Base-by-base conservation (phyloP, 2,888 invertebrate genomes). In the Erebia epiphron region DNA sequence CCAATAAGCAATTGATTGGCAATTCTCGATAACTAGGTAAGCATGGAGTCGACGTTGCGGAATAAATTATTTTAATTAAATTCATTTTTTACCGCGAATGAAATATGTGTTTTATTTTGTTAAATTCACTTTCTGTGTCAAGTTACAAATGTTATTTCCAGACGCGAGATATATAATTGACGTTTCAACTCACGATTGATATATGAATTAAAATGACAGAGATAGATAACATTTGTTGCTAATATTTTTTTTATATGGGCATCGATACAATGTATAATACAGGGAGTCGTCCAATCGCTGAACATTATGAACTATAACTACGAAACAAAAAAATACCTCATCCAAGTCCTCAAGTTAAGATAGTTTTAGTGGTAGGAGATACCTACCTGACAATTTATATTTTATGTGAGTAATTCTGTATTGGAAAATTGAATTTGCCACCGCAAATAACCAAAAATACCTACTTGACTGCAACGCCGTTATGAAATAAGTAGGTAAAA, bases 1-100 rank as follows among this genome's bases (percentile, higher is more conserved):
- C 92, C 91, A 92, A 92, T 92, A 79, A 79, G 72, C 67, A 52
- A 78, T 80, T 83, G 85, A 86, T 87, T 86, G 81, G 82, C 84
- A 86, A 87, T 86, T 56, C 66, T 46, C 80, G 64, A 72, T 72
- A 70, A 69, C 82, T 77, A 77, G 74, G 69, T 82, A 86, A 77
- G 79, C 72, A 68, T 86, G 78, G 87, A 90, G 87, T 77, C 75
- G 86, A 70, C 63, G 75, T 75, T 76, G 26, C 63, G 61, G 69
- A 70, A 68, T 72, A 74, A 75, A 74, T 75, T 75, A 68, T 67
- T 80, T 81, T 80, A 79, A 75, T 71, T 73, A 60, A 73, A 72
- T 60, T 64, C 52, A 74, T 63, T 70, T 73, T 73, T 75, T 69
- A 67, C 64, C 26, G 58, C 49, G 62, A 60, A 67, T 73, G 67